Evolutionary conservation across 2,797 vertebrate species (phyloP), one percentile per base, ranked within the genome.

Genomic region (Sebastes oblongus): DNA sequence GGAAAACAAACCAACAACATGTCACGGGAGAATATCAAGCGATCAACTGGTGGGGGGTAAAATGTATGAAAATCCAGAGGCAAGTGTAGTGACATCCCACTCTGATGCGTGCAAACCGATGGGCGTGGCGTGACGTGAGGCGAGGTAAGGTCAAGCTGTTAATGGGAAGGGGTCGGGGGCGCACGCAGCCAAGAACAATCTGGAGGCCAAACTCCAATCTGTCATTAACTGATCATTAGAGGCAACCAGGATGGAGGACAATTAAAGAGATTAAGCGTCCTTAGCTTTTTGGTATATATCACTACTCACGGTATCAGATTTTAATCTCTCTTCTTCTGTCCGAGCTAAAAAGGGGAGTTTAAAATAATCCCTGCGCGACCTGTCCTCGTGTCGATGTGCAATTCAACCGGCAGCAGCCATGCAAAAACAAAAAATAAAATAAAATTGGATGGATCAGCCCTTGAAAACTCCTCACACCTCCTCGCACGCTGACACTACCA

Each of bases 391-490:
- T 81, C 74, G 39, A n/a, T 42, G 81, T 83, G 76, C 75, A 77
- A 79, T 83, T 75, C 6, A 50, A n/a, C 56, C 36, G 66, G 81
- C 80, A 83, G 81, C 66, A 89, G 79, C 52, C 77, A 66, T 72
- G 80, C 69, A 75, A n/a, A 32, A 60, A 36, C 8, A 11, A 32
- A 18, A 10, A 1, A 22, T 11, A 20, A 29, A 1, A 8, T 9
- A 58, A 79, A 78, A 84, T 30, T 6, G 2, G 73, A 93, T 90
- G 88, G 85, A 89, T 92, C 92, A 94, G 93, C 93, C 93, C 93
- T 94, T 94, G 80, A 77, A 90, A 91, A 88, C 88, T 87, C 88
- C 82, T 84, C 85, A 55, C 76, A 73, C 88, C 88, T 91, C 81
- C 85, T 85, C 42, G 14, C 81, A 75, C 54, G 54, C 88, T 78